These are phyloP conservation scores for Oligia strigilis DNA, from an alignment of 2,888 invertebrate species.

Conservation along the genomic window DNA sequence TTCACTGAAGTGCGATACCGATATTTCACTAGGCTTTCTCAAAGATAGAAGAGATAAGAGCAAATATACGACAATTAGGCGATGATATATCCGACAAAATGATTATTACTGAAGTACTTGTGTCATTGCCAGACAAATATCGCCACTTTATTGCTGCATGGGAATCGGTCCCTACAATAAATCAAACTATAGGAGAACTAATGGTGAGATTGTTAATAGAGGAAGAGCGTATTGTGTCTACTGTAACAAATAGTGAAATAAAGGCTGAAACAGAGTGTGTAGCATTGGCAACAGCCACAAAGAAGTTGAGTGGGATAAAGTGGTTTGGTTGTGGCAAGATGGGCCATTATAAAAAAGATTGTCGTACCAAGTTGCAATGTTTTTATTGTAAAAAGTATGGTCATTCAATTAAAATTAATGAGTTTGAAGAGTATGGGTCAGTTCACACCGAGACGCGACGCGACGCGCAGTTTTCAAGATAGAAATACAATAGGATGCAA, in stretches of 20 bases:
- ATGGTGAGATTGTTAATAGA: slow-evolving; percentile 2
- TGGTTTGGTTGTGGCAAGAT: slow-evolving; percentile 19
- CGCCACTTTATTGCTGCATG: slow-evolving; percentile 6
- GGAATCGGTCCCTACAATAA: slow-evolving; percentile 7
- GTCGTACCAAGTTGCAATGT: neutral
- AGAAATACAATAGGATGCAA: no score
- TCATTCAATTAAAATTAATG: neutral
- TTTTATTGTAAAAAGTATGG: slow-evolving; percentile 19
- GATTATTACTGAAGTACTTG: neutral
- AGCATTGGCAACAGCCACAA: slow-evolving; percentile 4
- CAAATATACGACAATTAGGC: neutral
- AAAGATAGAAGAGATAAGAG: neutral
- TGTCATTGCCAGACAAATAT: slow-evolving; percentile 3
- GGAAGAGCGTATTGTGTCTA: neutral
- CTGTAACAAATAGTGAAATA: neutral
- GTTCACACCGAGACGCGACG: no score
- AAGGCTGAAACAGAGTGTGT: slow-evolving; percentile 1
- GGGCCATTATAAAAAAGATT: slow-evolving; percentile 14
- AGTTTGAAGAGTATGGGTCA: no score
- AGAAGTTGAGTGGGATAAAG: slow-evolving; percentile 1
- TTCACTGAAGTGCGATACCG: neutral
- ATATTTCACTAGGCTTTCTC: neutral
- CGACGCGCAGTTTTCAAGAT: no score
- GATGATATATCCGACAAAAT: slow-evolving; percentile 5
- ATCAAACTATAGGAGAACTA: slow-evolving; percentile 9